Percentiles rank a stretch among this genome's conserved stretches.
Evolutionary conservation across 2,888 invertebrate genomes (phyloP).

Genomic region (Tetragonula carbonaria): DNA sequence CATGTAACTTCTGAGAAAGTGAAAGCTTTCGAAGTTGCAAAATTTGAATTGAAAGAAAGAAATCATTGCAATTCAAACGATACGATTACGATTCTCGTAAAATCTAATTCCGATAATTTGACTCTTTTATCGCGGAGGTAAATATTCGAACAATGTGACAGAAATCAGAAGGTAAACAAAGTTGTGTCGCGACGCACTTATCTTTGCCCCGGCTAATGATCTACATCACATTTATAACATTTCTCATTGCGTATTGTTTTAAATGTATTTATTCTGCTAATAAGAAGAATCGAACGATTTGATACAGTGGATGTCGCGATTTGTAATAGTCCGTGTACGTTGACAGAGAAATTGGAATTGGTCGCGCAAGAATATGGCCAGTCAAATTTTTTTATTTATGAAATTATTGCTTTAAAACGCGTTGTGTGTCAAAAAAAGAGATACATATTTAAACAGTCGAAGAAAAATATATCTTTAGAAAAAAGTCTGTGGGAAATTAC

Average conservation of each 20-base stretch:
- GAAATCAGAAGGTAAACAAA: constrained; percentile 9
- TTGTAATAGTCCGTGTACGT: constrained; percentile 12
- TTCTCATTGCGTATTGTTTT: constrained; percentile 1
- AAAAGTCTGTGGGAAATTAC: not conserved
- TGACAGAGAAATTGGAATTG: constrained; percentile 19
- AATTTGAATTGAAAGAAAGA: too few species aligned
- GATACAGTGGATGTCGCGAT: not conserved
- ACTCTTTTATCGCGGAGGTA: not conserved
- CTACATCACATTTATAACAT: not conserved
- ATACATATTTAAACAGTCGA: not conserved
- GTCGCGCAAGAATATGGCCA: not conserved
- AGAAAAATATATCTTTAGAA: not conserved
- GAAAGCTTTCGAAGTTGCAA: not conserved
- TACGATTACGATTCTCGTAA: not conserved
- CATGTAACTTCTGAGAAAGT: not conserved
- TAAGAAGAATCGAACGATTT: constrained; percentile 11
- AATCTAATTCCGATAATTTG: not conserved
- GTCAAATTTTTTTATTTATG: not conserved
- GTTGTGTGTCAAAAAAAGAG: not conserved
- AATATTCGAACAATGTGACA: not conserved
- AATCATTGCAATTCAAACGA: too few species aligned
- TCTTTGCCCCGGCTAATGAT: not conserved
- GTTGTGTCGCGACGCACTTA: not conserved
- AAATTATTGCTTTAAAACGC: not conserved
- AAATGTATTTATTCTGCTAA: not conserved